Evolutionary conservation across 2,888 invertebrate genomes (phyloP), one percentile per base, ranked within the genome.

Genomic region (Maniola hyperantus): DNA sequence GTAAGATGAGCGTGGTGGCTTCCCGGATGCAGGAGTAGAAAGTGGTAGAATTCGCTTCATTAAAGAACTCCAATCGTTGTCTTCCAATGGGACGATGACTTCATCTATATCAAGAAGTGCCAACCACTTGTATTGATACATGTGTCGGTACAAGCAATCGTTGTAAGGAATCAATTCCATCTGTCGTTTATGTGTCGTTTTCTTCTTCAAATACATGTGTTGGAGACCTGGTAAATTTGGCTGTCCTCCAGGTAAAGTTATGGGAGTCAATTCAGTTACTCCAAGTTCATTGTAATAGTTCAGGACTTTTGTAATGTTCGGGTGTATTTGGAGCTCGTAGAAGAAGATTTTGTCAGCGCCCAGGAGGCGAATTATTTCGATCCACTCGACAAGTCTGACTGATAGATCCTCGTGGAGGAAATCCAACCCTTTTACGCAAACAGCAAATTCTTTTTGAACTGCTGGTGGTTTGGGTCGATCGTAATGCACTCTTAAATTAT

Each of bases 101-200:
- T 99, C 99, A 88, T 99, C 99, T 73, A 97, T 96, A 84, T 99
- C 99, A 63, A 98, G 93, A 68, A 99, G 92, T n/a, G 97, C 97
- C 64, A 98, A 95, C 89, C 97, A 97, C 72, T 97, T 95, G 87
- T 98, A 98, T 73, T 96, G 94, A 84, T 98, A 97, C 92, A 98
- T 95, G 83, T 98, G 97, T 83, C 97, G 96, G 91, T 98, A 98
- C 64, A 99, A 93, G 81, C 99, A 99, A 87, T 99, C 99, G 87
- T 99, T 99, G 93, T 99, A 99, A 11, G 98, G 98, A 76, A 99
- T 97, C 69, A 99, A 93, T 88, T 99, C 99, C 90, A 98, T 98
- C 85, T 98, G 97, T 13, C 98, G 93, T 88, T 99, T 99, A 89
- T 98, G 97, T 79, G 97, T 98, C 39, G 97, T 96, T 87, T 98